These are phyloP conservation scores for Cetonia aurata DNA, from an alignment of 2,888 invertebrate species.

Conservation along the genomic window DNA sequence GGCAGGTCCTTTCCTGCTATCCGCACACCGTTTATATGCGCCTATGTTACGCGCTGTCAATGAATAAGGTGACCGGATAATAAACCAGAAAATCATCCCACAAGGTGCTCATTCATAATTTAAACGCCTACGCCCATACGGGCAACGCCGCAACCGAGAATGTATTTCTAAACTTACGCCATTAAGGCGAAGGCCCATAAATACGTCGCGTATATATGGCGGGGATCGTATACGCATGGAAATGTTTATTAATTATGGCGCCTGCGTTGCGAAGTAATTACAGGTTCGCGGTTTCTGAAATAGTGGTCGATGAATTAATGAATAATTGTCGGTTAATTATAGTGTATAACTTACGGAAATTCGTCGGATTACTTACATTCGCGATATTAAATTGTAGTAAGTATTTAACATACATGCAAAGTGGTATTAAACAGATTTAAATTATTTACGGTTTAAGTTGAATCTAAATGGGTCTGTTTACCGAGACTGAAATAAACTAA, in stretches of 20 bases:
- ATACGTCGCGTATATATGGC: constrained; percentile 1
- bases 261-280: constrained; percentile 26
- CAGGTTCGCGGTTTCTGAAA: constrained; percentile 26
- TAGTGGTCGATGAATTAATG: constrained; percentile 26
- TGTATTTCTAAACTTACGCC: constrained; percentile 36
- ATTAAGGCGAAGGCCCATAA: constrained; percentile 37
- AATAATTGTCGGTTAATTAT: constrained; percentile 26
- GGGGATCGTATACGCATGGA: constrained; percentile 14
- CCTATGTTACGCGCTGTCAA: constrained; percentile 6
- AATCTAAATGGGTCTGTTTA: no score
- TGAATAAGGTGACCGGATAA: constrained; percentile 35
- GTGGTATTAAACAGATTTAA: no score
- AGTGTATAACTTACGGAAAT: neutral
- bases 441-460: no score
- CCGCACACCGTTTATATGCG: neutral
- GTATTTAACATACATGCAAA: no score
- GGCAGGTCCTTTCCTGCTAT: neutral
- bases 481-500: no score
- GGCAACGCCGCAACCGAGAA: neutral
- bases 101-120: constrained; percentile 30
- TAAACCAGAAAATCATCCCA: constrained; percentile 33
- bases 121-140: constrained; percentile 29
- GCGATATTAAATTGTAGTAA: neutral
- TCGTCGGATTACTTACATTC: constrained; percentile 21
- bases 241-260: constrained; percentile 36